Evolutionary conservation across 2,797 vertebrate genomes (phyloP).

Genomic region (Ispidina lecontei): DNA sequence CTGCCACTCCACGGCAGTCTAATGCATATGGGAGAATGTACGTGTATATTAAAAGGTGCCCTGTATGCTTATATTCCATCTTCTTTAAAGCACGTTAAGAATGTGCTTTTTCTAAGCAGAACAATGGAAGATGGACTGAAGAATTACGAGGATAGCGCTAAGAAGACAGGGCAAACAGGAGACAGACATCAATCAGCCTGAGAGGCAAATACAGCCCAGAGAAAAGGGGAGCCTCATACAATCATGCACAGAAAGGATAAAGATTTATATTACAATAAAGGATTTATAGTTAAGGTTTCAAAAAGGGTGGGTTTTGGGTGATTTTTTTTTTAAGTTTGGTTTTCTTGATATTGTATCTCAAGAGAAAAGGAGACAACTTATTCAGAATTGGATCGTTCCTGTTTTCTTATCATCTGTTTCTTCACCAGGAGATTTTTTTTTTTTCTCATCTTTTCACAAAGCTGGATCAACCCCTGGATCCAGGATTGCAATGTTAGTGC

Average conservation of each 20-base stretch:
- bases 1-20: background rate
- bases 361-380: conserved; percentile 62
- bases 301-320: background rate
- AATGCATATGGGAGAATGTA: background rate
- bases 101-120: conserved; percentile 50
- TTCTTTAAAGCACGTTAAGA: conserved; percentile 41
- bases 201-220: conserved; percentile 51
- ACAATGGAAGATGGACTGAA: conserved; percentile 68
- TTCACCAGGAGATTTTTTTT: conserved; percentile 60
- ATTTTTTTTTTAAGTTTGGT: conserved; percentile 1
- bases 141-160: background rate
- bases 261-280: conserved; percentile 71
- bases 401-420: conserved; percentile 62
- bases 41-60: background rate
- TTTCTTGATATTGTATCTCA: conserved; percentile 65
- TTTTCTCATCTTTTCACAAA: conserved; percentile 71
- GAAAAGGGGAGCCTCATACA: conserved; percentile 56
- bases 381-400: conserved; percentile 43
- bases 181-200: conserved; percentile 70
- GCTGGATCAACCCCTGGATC: conserved; percentile 31
- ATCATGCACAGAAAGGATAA: conserved; percentile 49
- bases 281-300: conserved; percentile 59
- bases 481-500: conserved; percentile 21
- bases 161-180: conserved; percentile 61
- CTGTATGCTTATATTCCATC: conserved; percentile 31